Evolutionary conservation across 2,113 vertebrate species (phyloP).

Genomic region (Peromyscus maniculatus): DNA sequence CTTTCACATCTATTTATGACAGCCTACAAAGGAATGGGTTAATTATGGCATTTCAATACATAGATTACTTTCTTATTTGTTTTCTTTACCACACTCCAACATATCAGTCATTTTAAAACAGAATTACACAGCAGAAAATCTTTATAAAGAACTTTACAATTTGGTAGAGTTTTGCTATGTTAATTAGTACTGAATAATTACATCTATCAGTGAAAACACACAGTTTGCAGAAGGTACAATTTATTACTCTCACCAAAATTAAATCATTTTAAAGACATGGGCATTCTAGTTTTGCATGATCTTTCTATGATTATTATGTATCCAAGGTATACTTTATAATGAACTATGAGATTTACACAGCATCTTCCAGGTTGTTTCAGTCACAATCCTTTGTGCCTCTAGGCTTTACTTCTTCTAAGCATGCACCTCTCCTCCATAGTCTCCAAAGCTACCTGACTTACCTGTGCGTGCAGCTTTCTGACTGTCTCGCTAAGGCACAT

Average conservation of each 20-base stretch:
- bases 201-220: neutral
- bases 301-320: neutral
- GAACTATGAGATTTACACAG: neutral
- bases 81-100: neutral
- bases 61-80: neutral
- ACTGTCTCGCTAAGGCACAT: neutral
- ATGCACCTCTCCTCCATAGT: neutral
- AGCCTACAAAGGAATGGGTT: neutral
- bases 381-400: neutral
- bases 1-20: neutral
- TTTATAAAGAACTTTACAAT: neutral
- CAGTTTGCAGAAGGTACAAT: too few relatives aligned
- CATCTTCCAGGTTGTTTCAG: neutral
- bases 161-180: neutral
- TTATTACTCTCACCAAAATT: neutral
- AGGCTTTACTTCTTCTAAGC: neutral
- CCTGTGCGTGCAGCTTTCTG: neutral
- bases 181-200: neutral
- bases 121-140: neutral
- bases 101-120: neutral
- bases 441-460: neutral
- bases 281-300: neutral
- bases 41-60: neutral
- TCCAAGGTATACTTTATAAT: neutral
- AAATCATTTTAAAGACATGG: neutral